Evolutionary conservation across 2,888 invertebrate genomes (phyloP).

Genomic region (Saturnia japonica): DNA sequence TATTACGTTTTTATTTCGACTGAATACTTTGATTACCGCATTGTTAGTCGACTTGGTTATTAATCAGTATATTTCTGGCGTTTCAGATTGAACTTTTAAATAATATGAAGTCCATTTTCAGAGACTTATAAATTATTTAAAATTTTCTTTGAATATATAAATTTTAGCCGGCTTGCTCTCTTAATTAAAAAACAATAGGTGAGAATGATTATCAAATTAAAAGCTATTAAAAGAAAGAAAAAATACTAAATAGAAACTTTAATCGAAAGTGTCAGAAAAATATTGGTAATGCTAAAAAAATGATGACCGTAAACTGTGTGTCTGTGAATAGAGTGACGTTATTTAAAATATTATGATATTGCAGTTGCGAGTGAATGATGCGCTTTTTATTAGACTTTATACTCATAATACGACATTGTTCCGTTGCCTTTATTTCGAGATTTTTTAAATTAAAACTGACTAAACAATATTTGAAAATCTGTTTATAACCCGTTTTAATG

Average conservation of each 20-base stretch:
- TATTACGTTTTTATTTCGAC: background rate
- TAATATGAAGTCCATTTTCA: background rate
- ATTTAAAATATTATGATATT: conserved; percentile 48
- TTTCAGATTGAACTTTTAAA: background rate
- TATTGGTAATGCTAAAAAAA: conserved; percentile 42
- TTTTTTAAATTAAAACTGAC: too few species aligned
- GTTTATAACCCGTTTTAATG: background rate
- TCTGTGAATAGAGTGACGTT: conserved; percentile 54
- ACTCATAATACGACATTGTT: conserved; percentile 51
- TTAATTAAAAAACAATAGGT: background rate
- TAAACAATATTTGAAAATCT: too few species aligned
- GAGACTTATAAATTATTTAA: background rate
- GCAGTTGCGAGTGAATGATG: conserved; percentile 68
- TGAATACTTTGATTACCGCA: background rate
- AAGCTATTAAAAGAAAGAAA: background rate
- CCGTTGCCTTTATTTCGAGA: conserved; percentile 46
- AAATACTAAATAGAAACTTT: background rate
- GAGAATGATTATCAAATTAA: background rate
- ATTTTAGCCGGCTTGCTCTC: background rate
- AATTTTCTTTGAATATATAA: background rate
- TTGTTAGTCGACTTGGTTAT: background rate
- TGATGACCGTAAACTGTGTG: conserved; percentile 44
- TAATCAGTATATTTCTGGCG: conserved; percentile 2
- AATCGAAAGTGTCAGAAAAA: conserved; percentile 48
- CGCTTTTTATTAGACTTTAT: conserved; percentile 69